These are phyloP conservation scores for Antechinus flavipes DNA, from an alignment of 2,113 vertebrate genomes.

Conservation along the genomic window DNA sequence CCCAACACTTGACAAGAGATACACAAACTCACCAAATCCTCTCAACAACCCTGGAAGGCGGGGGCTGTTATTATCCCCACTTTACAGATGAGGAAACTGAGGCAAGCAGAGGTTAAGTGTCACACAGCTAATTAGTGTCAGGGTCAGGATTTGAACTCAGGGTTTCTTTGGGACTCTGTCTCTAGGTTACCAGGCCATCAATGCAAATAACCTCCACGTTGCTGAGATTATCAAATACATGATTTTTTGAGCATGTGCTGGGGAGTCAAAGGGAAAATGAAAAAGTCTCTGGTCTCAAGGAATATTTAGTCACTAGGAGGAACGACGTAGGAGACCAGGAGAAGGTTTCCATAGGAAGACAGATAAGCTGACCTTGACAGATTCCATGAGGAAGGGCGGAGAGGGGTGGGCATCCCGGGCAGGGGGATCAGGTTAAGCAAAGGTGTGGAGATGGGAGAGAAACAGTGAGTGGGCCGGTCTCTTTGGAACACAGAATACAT, in stretches of 20 bases:
- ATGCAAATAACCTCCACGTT: background rate
- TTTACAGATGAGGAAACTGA: background rate
- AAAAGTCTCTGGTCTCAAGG: background rate
- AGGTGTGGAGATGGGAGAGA: background rate
- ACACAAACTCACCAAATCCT: background rate
- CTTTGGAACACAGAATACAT: background rate
- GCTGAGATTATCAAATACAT: background rate
- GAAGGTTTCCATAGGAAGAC: background rate
- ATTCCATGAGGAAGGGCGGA: background rate
- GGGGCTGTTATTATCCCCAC: background rate
- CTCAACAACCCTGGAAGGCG: background rate
- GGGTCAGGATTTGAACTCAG: background rate
- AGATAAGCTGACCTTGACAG: background rate
- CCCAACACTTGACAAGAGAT: too few relatives aligned
- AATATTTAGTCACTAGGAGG: background rate
- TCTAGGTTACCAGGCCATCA: background rate
- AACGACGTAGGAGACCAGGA: background rate
- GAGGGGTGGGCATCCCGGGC: background rate
- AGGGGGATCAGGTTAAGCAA: background rate
- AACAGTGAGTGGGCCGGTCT: background rate
- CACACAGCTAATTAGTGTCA: background rate
- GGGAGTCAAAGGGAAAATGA: background rate
- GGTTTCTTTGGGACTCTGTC: background rate
- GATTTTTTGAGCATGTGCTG: accelerated
- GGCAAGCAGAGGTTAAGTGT: background rate